Evolutionary conservation across 2,113 vertebrate genomes (phyloP), one percentile per base, ranked within the genome.

Genomic region (Protobothrops mucrosquamatus): DNA sequence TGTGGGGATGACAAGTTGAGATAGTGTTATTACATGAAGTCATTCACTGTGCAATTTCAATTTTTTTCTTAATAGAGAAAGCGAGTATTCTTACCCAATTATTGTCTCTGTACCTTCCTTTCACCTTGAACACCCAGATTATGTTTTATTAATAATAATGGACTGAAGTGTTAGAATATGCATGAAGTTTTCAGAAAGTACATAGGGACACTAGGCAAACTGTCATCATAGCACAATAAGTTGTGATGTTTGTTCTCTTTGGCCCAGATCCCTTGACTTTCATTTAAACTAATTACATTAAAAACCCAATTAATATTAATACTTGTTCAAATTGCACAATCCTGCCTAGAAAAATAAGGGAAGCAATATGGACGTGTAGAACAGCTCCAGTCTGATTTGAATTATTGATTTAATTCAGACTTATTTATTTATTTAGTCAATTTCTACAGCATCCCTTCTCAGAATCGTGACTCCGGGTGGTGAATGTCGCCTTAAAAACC

Each of bases 241-340:
- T 59, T 8, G 88, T 26, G 43, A 57, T 59, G 29, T 46, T 81
- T 93, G 88, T 59, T 89, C 51, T 85, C 69, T 90, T 89, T 51
- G n/a, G 43, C 85, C 6, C 14, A 85, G 29, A n/a, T 86, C 69
- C n/a, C 57, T 89, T 86, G 69, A 90, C 74, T 85, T 93, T 93
- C 81, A 52, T 86, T 59, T 89, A 89, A 90, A 93, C 39, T 48
- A 89, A 59, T 85, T 57, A 55, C 23, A 18, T 56, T 81, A 92
- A 56, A 89, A 56, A 39, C 39, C 59, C n/a, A 14, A 92, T 59
- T 85, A 92, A 46, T 89, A 92, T 85, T 92, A 56, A 89, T 89
- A 52, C 61, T 89, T 18, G 29, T 34, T n/a, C 34, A 24, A 87
- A 4, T 69, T 11, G 57, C 34, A 15, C 7, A 10, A 55, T 69